Evolutionary conservation across 92 coral and sea anemone genomes (phyloP), one percentile per base, ranked within the genome.

Genomic region (Actinostola sp.): DNA sequence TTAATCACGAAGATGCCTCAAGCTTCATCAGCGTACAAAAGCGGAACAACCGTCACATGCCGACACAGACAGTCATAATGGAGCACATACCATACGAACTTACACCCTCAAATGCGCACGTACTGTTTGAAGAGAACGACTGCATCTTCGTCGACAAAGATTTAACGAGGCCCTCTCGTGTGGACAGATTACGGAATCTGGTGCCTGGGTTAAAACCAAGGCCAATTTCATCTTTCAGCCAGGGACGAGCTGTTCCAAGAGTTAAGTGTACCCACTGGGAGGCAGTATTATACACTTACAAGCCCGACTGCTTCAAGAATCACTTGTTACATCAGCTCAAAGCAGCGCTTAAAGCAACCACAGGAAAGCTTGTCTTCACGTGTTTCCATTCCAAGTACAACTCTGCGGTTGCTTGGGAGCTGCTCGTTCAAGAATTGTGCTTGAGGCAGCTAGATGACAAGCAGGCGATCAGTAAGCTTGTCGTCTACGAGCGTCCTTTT

Each of bases 221-320:
- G 14, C 73, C 77, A 8, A 49, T 35, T 8, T 75, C 87, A 21
- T 53, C 60, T 20, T 20, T 82, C 16, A 67, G 87, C 34, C 58
- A 65, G 57, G 87, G 82, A 0, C 35, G 71, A 30, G 41, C 48
- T 10, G 66, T 72, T 0, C 87, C 75, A 4, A 36, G 72, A 36
- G 71, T 67, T 23, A 16, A 82, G 61, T 58, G 48, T 20, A 11
- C n/a, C 14, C 52, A 82, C 21, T 82, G 87, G 87, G 53, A 43
- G 23, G 51, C 36, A 7, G 9, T 57, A 3, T 23, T 82, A 1
- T 82, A 57, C 24, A 34, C 81, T 33, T 27, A 46, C 15, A 39
- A 34, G 7, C 66, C 67, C 3, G 33, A 1, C 16, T 32, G 67
- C 6, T 57, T 67, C 19, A 44, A 64, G 17, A 61, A 74, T 5